A percentile compares a stretch with the other conserved stretches of the same genome.
Conservation (phyloP, 2,797 vertebrate species). For the Periophthalmus magnuspinnatus region DNA sequence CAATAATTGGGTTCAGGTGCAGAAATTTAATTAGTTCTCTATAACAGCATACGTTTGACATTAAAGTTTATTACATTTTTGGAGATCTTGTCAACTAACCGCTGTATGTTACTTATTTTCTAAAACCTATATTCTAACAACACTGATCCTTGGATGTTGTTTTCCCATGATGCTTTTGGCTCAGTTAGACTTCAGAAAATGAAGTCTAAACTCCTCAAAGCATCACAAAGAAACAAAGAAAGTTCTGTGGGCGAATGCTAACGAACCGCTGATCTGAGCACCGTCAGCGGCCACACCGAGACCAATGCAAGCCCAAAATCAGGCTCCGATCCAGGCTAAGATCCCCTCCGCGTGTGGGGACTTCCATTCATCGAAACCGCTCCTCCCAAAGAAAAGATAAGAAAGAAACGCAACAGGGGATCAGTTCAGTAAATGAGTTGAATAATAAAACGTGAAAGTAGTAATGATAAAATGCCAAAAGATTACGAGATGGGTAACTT, state of each 20-base stretch:
- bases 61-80: no score
- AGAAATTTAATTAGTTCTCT: no score
- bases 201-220: conserved; percentile 76
- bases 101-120: neutral
- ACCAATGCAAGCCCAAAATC: conserved; percentile 83
- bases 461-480: conserved; percentile 51
- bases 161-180: conserved; percentile 92
- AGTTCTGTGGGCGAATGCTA: conserved; percentile 83
- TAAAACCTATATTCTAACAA: conserved; percentile 17
- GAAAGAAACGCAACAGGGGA: conserved; percentile 76
- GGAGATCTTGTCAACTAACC: neutral
- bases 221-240: conserved; percentile 98
- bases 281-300: conserved; percentile 99
- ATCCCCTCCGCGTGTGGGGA: conserved; percentile 92
- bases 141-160: conserved; percentile 30
- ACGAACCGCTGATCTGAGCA: conserved; percentile 94
- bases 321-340: conserved; percentile 89
- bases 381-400: conserved; percentile 88
- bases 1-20: no score
- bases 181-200: conserved; percentile 82
- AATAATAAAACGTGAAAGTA: conserved; percentile 8
- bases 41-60: no score
- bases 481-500: conserved; percentile 3
- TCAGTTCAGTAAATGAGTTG: conserved; percentile 48
- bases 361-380: conserved; percentile 83